Evolutionary conservation across 2,888 invertebrate genomes (phyloP), one percentile per base, ranked within the genome.

Genomic region (Formica aserva): DNA sequence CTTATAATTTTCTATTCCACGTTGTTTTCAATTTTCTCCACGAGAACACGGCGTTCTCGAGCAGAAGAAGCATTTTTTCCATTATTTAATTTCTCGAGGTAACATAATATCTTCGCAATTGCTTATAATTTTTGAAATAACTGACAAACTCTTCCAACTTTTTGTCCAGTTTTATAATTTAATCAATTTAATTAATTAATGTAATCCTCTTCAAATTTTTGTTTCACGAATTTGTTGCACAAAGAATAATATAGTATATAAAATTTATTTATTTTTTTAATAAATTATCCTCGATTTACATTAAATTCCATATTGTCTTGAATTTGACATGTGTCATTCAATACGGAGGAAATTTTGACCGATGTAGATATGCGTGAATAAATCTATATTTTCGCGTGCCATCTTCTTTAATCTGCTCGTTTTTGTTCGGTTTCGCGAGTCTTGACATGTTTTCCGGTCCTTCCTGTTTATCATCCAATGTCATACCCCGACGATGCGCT

Each of bases 1-100:
- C 67, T 69, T 81, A 80, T 22, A 72, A 84, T 80, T 84, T 83
- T 78, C 81, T 85, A 63, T 63, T 57, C 35, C n/a, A 26, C 80
- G 65, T 45, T 57, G 5, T 48, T 45, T 60, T 78, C 78, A 45
- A 66, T 80, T 78, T 57, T 75, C 62, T 57, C 45, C 57, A 22
- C 29, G 41, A 55, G 22, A n/a, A 32, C 8, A 45, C 29, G 55
- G 55, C 41, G 29, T 15, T 26, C 13, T 13, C 18, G n/a, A 29
- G n/a, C 65, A 38, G 26, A 9, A 78, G 35, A 72, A 52, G 4
- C 15, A 45, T 41, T 18, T 13, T 1, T 29, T 48, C 11, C n/a
- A 18, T 11, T n/a, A 69, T 48, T 32, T 69, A 69, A 69, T 67
- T 67, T 45, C 4, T 41, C n/a, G 11, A 41, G 6, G 29, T 29